phyloP scores from a whole-genome alignment of 2,888 invertebrate species.

The Tuberolachnus salignus region DNA sequence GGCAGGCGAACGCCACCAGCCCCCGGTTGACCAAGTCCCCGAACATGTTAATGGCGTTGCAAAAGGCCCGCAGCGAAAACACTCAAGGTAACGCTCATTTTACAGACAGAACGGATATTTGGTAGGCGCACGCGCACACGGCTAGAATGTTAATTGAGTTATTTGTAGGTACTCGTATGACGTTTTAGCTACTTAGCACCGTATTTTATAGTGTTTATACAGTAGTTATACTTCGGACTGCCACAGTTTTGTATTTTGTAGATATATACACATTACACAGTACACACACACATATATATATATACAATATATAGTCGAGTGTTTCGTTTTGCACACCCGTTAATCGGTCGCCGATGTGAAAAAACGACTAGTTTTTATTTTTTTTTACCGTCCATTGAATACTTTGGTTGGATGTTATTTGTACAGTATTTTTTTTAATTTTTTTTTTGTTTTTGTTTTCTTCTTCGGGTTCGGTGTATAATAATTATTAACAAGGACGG shows the following conservation, averaged over 20 bases:
- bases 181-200: conserved; percentile 14
- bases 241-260: conserved; percentile 40
- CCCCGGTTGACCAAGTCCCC: conserved; percentile 61
- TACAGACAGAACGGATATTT: conserved; percentile 52
- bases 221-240: not conserved
- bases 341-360: not conserved
- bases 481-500: conserved; percentile 24
- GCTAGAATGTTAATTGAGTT: not conserved
- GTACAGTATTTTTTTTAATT: conserved; percentile 1
- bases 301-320: no score
- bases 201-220: conserved; percentile 22
- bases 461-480: conserved; percentile 15
- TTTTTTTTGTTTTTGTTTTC: no score
- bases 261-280: no score
- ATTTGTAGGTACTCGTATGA: not conserved
- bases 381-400: no score
- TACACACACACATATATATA: no score
- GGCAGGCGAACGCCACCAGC: conserved; percentile 77
- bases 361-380: not conserved
- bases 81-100: conserved; percentile 51
- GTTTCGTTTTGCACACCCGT: conserved; percentile 7
- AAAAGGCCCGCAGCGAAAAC: conserved; percentile 47
- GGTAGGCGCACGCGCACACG: conserved; percentile 9
- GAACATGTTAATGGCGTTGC: conserved; percentile 44
- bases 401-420: conserved; percentile 1